phyloP scores from a whole-genome alignment of 1,140 invertebrate genomes.

The Drosophila sechellia region DNA sequence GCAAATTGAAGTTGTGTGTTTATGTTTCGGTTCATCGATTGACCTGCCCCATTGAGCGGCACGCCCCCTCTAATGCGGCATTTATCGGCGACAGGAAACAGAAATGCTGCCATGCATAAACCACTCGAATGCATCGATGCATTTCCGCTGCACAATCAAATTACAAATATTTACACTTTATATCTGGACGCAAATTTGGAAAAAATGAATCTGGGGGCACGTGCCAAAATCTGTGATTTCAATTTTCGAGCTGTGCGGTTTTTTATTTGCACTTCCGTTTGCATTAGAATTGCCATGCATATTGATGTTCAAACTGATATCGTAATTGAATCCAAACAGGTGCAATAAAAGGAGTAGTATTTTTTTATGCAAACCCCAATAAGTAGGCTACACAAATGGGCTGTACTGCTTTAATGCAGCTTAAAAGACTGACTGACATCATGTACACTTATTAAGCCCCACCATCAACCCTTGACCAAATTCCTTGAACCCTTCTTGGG shows the following conservation, averaged over 20 bases:
- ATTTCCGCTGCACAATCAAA: slow-evolving; percentile 53
- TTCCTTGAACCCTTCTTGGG: neutral
- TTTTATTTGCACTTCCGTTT: slow-evolving; percentile 26
- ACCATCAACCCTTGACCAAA: slow-evolving; percentile 1
- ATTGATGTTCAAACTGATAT: neutral
- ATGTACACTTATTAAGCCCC: slow-evolving; percentile 4
- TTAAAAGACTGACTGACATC: neutral
- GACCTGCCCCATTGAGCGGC: neutral
- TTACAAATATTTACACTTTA: slow-evolving; percentile 43
- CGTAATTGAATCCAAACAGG: slow-evolving; percentile 4
- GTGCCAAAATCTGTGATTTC: slow-evolving; percentile 18
- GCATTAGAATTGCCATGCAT: slow-evolving; percentile 1
- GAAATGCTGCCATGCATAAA: slow-evolving; percentile 42
- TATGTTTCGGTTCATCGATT: slow-evolving; percentile 37
- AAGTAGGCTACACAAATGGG: neutral
- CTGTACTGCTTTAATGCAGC: neutral
- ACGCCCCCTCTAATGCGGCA: slow-evolving; percentile 4
- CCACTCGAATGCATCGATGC: slow-evolving; percentile 38
- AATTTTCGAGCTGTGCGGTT: slow-evolving; percentile 12
- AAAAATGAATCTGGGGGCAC: slow-evolving; percentile 14
- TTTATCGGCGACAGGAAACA: slow-evolving; percentile 30
- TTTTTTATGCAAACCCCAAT: neutral
- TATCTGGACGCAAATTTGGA: slow-evolving; percentile 3
- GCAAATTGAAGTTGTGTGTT: slow-evolving; percentile 36
- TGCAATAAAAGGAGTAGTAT: neutral